Base-by-base conservation (phyloP, 2,888 invertebrate species). In the Hololepta plana region DNA sequence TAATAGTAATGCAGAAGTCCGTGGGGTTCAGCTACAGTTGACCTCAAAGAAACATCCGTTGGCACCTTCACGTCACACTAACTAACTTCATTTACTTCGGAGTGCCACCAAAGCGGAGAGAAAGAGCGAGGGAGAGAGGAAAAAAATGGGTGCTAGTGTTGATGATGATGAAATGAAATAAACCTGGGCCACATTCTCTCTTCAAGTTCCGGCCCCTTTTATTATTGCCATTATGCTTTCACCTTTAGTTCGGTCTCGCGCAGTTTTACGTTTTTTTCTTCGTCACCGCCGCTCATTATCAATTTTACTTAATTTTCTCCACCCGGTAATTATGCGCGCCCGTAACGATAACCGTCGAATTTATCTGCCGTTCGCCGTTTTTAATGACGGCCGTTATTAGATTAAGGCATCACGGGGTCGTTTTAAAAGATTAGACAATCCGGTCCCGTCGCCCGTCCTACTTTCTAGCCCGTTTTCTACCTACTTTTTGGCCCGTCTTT, bases 301-400 rank as follows among this genome's bases (percentile, higher is more conserved):
- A 38, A 36, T 39, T 38, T 39, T 32, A 30, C 35, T 37, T 38
- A 38, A 38, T 39, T 38, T 37, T 35, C 37, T 31, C 32, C n/a
- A n/a, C n/a, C 28, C 32, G 31, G 45, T 43, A 47, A 45, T 48
- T 46, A 44, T 32, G 35, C 29, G 27, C 33, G 13, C 33, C 32
- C 32, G 36, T 38, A 35, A 34, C 34, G 41, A 42, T 44, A 46
- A 45, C 44, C 40, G 38, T 38, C 39, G 41, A 46, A 47, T 42
- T 46, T 44, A 44, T 44, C 42, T 42, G 32, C 36, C 39, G 37
- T 35, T 38, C 40, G 40, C 35, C 35, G 32, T 35, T 38, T n/a
- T 38, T 36, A 36, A 35, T 35, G 35, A 38, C 34, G 36, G 31
- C 32, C 35, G 31, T 16, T 37, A 37, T 37, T 37, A 37, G 37